A percentile compares a stretch with the other conserved stretches of the same genome.
Evolutionary conservation across 2,113 vertebrate genomes (phyloP).

Genomic region (Hypocryptadius cinnamomeus): DNA sequence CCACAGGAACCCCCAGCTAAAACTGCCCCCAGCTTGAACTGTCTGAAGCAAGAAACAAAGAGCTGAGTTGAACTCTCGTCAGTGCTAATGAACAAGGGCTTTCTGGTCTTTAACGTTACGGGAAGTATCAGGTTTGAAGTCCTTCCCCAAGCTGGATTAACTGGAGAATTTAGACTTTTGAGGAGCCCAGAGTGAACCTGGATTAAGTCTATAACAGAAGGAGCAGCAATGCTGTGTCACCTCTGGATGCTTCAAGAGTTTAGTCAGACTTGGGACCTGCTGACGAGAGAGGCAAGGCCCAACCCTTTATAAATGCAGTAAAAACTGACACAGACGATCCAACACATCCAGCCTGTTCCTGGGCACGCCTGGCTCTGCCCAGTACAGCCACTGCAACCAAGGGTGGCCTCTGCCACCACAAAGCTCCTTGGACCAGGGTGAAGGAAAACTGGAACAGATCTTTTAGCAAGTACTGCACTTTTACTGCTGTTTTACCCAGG

Average conservation of each 20-base stretch:
- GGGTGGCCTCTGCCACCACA: neutral
- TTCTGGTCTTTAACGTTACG: neutral
- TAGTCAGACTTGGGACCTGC: neutral
- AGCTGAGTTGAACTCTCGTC: neutral
- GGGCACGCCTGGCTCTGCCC: neutral
- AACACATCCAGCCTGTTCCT: neutral
- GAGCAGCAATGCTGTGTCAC: neutral
- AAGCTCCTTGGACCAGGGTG: neutral
- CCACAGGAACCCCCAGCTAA: neutral
- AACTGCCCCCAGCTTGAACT: neutral
- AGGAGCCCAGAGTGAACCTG: neutral
- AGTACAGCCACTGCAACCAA: rapidly evolving
- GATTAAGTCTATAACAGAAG: neutral
- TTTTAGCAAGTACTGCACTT: neutral
- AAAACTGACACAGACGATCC: neutral
- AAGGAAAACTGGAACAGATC: neutral
- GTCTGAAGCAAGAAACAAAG: neutral
- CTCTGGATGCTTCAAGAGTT: neutral
- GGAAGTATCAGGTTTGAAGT: neutral
- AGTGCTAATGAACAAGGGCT: neutral
- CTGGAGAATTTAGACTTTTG: neutral
- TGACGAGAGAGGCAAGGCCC: neutral
- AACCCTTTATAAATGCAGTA: neutral
- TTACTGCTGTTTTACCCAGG: neutral
- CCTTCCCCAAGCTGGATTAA: neutral